Percentiles rank a stretch among this genome's conserved stretches.
These are phyloP conservation scores for Thelaira solivaga DNA, from an alignment of 2,888 invertebrate genomes.

Conservation along the genomic window DNA sequence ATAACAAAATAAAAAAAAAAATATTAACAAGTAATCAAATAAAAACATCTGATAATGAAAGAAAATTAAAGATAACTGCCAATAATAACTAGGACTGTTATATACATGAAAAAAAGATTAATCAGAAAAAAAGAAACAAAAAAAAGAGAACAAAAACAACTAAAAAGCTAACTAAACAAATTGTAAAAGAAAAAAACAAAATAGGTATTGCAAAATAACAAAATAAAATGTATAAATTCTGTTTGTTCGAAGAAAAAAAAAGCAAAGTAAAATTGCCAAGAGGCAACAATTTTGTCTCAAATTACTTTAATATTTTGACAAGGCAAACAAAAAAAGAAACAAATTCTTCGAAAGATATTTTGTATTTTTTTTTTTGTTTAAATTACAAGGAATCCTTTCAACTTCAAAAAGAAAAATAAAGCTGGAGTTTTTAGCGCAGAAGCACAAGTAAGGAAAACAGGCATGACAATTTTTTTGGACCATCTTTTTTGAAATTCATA, in stretches of 20 bases:
- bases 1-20: neutral
- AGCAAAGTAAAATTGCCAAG: conserved; percentile 31
- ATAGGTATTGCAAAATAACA: neutral
- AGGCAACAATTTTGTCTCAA: conserved; percentile 28
- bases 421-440: neutral
- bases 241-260: neutral
- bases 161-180: neutral
- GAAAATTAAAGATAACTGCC: conserved; percentile 41
- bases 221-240: neutral
- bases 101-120: too few species aligned
- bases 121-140: neutral
- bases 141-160: conserved; percentile 3
- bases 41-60: conserved; percentile 44
- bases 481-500: neutral
- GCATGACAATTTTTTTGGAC: neutral
- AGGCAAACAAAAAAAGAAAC: neutral
- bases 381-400: conserved; percentile 38
- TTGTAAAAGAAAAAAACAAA: neutral
- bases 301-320: conserved; percentile 24
- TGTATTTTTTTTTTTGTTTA: neutral
- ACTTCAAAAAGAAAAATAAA: conserved; percentile 8
- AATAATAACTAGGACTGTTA: conserved; percentile 6
- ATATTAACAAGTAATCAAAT: conserved; percentile 16
- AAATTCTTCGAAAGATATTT: conserved; percentile 34
- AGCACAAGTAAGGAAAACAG: neutral